Evolutionary conservation across 2,888 invertebrate species (phyloP).

Genomic region (Temnothorax unifasciatus): DNA sequence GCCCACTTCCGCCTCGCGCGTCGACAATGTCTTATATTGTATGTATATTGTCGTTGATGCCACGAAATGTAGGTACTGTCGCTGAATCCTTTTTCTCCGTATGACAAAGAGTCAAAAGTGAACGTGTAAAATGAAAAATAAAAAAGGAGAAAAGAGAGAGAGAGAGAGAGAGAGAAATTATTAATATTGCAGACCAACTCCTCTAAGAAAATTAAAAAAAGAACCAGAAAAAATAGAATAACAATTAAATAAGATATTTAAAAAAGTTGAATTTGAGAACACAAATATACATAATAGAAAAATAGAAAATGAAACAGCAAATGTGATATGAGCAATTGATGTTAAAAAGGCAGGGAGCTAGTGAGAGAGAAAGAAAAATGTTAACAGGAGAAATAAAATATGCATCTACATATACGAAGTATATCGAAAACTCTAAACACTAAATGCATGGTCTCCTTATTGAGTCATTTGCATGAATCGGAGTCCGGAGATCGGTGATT

Average conservation of each 20-base stretch:
- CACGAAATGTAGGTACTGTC: neutral
- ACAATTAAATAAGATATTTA: no score
- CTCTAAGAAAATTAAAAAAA: neutral
- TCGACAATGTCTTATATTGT: slow-evolving; percentile 48
- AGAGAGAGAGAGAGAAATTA: neutral
- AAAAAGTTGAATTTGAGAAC: neutral
- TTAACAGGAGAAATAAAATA: slow-evolving; percentile 5
- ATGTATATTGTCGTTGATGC: slow-evolving; percentile 33
- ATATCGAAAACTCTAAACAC: neutral
- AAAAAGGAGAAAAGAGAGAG: slow-evolving; percentile 2
- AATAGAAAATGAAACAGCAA: neutral
- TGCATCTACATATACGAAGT: neutral
- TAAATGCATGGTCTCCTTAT: slow-evolving; percentile 28
- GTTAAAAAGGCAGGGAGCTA: neutral
- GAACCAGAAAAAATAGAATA: neutral
- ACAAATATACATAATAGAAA: neutral
- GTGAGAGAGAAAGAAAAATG: neutral
- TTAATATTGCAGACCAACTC: neutral
- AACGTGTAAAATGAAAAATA: neutral
- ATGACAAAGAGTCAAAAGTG: neutral
- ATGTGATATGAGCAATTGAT: neutral
- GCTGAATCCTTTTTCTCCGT: neutral
- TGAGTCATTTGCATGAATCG: slow-evolving; percentile 50
- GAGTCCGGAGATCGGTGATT: slow-evolving; percentile 19
- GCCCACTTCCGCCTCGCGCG: slow-evolving; percentile 56